These are phyloP conservation scores for Sycophila sp. DNA, from an alignment of 1,140 invertebrate genomes.

Conservation along the genomic window DNA sequence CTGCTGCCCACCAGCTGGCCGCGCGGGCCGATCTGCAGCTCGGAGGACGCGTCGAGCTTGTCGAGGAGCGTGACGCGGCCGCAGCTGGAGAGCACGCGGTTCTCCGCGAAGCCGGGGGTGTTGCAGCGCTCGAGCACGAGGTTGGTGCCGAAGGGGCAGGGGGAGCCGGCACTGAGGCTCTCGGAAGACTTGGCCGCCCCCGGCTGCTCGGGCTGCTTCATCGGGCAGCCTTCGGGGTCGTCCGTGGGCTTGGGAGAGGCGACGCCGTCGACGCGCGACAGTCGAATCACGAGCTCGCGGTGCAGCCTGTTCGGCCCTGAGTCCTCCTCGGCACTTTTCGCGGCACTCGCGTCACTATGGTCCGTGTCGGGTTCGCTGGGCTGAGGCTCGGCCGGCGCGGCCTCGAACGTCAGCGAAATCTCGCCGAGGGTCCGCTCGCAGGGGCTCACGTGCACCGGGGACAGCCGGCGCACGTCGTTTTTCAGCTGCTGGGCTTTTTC, in stretches of 20 bases:
- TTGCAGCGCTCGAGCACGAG: constrained; percentile 10
- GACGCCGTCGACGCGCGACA: constrained; percentile 40
- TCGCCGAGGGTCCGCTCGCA: constrained; percentile 61
- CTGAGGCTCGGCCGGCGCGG: not conserved
- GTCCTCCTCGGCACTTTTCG: constrained; percentile 34
- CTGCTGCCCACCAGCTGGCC: not conserved
- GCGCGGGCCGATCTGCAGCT: not conserved
- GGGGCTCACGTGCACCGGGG: constrained; percentile 59
- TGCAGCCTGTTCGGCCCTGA: not conserved
- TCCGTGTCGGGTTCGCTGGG: not conserved
- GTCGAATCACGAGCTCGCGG: constrained; percentile 37
- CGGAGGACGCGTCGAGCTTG: not conserved
- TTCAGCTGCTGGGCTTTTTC: constrained; percentile 57
- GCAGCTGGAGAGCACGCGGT: not conserved
- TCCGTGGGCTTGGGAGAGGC: too few species aligned
- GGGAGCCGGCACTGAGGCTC: too few species aligned
- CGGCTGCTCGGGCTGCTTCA: not conserved
- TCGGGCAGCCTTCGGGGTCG: not conserved
- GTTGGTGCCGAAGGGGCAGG: not conserved
- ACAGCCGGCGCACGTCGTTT: constrained; percentile 59
- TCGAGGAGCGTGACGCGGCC: not conserved
- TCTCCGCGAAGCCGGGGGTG: not conserved
- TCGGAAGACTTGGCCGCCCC: not conserved
- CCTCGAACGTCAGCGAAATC: constrained; percentile 57
- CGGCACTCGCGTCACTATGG: not conserved